Evolutionary conservation across 1,140 invertebrate genomes (phyloP).

Genomic region (Drosophila erecta): DNA sequence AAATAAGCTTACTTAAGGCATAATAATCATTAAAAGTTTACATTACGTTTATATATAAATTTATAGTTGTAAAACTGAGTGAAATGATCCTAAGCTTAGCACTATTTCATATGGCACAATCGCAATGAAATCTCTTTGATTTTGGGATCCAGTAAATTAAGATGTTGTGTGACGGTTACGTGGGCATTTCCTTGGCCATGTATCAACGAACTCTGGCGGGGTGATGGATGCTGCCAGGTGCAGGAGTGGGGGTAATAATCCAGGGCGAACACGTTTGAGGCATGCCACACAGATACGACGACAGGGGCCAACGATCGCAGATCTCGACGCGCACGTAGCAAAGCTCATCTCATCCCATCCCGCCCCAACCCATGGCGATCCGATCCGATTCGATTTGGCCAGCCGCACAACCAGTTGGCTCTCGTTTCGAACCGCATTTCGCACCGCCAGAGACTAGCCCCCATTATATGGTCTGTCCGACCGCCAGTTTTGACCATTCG

Average conservation of each 20-base stretch:
- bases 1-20: no score
- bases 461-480: slow-evolving; percentile 57
- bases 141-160: neutral
- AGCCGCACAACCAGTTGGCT: slow-evolving; percentile 66
- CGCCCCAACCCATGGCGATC: slow-evolving; percentile 10
- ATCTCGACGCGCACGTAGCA: slow-evolving; percentile 27
- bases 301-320: slow-evolving; percentile 33
- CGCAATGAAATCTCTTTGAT: neutral
- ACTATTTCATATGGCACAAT: no score
- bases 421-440: slow-evolving; percentile 36
- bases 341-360: slow-evolving; percentile 23
- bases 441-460: slow-evolving; percentile 23
- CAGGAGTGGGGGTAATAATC: slow-evolving; percentile 6
- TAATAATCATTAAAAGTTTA: no score
- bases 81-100: no score
- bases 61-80: no score
- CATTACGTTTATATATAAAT: no score
- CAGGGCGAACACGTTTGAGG: slow-evolving; percentile 37
- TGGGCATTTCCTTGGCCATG: slow-evolving; percentile 2
- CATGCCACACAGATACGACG: slow-evolving; percentile 21
- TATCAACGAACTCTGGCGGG: slow-evolving; percentile 43
- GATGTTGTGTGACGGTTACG: neutral
- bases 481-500: slow-evolving; percentile 63
- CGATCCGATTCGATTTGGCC: slow-evolving; percentile 53
- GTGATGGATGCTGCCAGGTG: slow-evolving; percentile 3